These are phyloP conservation scores for Syrmaticus mikado DNA, from an alignment of 2,113 vertebrate genomes.

Conservation along the genomic window DNA sequence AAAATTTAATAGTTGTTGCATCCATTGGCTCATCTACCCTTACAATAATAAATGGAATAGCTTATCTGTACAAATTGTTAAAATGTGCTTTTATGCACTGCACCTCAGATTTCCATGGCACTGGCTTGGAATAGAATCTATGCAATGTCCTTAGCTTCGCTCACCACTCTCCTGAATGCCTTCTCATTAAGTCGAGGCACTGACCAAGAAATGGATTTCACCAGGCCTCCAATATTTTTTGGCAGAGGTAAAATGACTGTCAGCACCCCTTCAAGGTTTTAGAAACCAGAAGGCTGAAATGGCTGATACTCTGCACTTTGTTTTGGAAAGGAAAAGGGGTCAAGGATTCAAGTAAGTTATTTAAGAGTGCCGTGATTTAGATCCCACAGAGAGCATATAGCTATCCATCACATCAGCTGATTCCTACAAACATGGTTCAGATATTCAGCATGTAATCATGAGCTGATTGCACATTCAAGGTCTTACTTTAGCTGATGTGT, in stretches of 20 bases:
- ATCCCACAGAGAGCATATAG: neutral
- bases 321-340: neutral
- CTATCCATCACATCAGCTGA: neutral
- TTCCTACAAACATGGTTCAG: neutral
- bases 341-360: neutral
- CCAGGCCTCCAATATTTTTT: neutral
- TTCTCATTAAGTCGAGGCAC: neutral
- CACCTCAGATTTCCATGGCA: neutral
- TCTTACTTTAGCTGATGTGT: neutral
- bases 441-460: neutral
- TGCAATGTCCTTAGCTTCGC: neutral
- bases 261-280: neutral
- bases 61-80: neutral
- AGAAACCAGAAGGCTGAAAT: neutral
- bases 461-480: neutral
- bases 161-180: neutral
- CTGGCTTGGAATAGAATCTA: neutral
- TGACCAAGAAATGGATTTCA: neutral
- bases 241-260: neutral
- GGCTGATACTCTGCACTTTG: neutral
- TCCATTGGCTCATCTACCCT: neutral
- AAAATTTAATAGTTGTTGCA: neutral
- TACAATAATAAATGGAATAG: neutral
- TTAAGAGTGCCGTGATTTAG: neutral
- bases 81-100: fast-evolving